Evolutionary conservation across 2,113 vertebrate species (phyloP), one percentile per base, ranked within the genome.

Genomic region (Chloropsis hardwickii): DNA sequence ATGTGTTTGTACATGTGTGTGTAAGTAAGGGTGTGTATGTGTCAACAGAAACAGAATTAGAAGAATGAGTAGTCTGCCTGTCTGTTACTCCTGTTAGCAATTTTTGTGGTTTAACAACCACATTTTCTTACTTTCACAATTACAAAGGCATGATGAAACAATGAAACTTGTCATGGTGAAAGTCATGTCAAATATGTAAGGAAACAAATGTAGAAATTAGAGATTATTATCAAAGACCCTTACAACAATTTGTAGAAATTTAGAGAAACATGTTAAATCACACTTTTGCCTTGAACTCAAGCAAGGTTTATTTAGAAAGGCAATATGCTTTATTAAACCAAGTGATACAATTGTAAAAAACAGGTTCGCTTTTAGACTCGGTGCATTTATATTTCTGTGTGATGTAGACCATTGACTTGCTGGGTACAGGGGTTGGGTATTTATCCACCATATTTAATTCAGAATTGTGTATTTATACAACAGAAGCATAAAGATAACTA

Each of bases 51-150:
- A 47, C 12, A 93, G 33, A 81, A 60, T 60, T 57, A 71, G 58
- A 87, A 87, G 47, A 86, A 74, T n/a, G 44, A 92, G 39, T 57
- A 51, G 28, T 61, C 73, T 89, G 71, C 24, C 51, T 86, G 65
- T 16, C 22, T 89, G 12, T 56, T 47, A 69, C 24, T 84, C 28
- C 48, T 24, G 8, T 53, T 91, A 57, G 44, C 88, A 81, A 42
- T 89, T 89, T 86, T 71, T 88, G 80, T 91, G 77, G 60, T 84
- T 92, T 94, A 86, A 86, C 44, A 91, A 40, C 35, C 37, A 37
- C 37, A 37, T 37, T 91, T 95, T 95, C 74, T 61, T 93, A 35
- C 53, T 92, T 93, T 57, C 21, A 66, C 11, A 70, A 92, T 69
- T 76, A 39, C n/a, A 71, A 69, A 76, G 23, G 16, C 28, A 24